Conservation (phyloP, 2,113 vertebrate genomes). For the Tetrao urogallus region DNA sequence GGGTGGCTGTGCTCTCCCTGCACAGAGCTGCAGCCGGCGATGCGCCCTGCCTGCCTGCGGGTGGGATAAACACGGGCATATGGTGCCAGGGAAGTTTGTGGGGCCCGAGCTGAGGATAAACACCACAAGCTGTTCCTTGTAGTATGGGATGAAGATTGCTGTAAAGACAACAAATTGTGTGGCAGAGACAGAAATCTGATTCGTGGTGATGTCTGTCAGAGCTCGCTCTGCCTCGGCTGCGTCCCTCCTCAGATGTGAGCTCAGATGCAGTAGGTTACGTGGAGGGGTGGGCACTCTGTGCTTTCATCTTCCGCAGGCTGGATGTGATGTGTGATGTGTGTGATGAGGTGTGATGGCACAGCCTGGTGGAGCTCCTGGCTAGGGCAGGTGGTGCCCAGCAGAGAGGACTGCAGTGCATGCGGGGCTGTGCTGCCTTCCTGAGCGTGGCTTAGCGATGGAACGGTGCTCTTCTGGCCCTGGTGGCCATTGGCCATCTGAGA, state of each 20-base stretch:
- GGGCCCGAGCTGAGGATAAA: neutral
- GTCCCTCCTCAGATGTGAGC: neutral
- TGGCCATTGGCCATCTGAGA: neutral
- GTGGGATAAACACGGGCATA: neutral
- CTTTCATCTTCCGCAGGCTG: too few relatives aligned
- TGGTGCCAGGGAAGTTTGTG: neutral
- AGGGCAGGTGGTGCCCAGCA: neutral
- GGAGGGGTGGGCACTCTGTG: fast-evolving
- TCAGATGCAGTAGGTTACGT: too few relatives aligned
- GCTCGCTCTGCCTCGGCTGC: neutral
- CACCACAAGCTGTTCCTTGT: neutral
- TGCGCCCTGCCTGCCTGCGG: neutral
- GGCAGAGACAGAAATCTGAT: neutral
- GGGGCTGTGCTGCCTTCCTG: too few relatives aligned
- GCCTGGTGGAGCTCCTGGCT: neutral
- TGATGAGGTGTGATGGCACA: neutral
- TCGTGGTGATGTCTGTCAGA: fast-evolving
- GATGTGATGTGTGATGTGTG: too few relatives aligned
- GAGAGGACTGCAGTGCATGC: too few relatives aligned
- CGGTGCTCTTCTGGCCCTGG: neutral
- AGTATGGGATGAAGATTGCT: neutral
- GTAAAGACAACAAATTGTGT: neutral
- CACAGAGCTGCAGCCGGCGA: fast-evolving
- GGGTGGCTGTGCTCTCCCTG: neutral
- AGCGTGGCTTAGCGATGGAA: neutral